Percentiles rank a stretch among this genome's conserved stretches.
Evolutionary conservation across 1,140 invertebrate genomes (phyloP).

Genomic region (Bicyclus anynana): DNA sequence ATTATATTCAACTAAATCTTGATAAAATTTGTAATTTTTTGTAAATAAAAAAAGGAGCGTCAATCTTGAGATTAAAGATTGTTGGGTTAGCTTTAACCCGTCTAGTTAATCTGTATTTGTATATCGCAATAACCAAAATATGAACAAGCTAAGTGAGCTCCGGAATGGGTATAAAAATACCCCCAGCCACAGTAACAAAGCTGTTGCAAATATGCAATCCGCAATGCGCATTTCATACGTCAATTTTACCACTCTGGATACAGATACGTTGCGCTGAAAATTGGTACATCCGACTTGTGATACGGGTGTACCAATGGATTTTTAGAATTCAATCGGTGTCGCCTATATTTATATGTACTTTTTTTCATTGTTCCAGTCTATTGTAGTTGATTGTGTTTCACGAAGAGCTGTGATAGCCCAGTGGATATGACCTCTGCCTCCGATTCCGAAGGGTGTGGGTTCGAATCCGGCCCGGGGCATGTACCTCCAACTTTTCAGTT

Average conservation of each 20-base stretch:
- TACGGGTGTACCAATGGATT: not conserved
- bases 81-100: too few relatives aligned
- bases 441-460: too few relatives aligned
- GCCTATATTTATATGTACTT: not conserved
- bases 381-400: not conserved
- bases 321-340: not conserved
- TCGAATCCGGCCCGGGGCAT: too few relatives aligned
- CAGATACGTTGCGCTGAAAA: not conserved
- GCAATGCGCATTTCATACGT: slow-evolving; percentile 8
- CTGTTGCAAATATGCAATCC: slow-evolving; percentile 5
- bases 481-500: too few relatives aligned
- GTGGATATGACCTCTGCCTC: too few relatives aligned
- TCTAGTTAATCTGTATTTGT: too few relatives aligned
- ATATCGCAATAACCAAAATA: too few relatives aligned
- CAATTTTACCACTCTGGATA: not conserved
- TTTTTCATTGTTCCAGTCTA: not conserved
- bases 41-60: too few relatives aligned
- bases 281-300: slow-evolving; percentile 1
- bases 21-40: too few relatives aligned
- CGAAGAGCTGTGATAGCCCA: too few relatives aligned
- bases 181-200: not conserved
- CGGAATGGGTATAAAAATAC: not conserved
- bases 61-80: too few relatives aligned
- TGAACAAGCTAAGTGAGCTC: not conserved
- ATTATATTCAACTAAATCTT: too few relatives aligned